Conservation (phyloP, 1,140 invertebrate species). For the Lamellibrachia luymesi region DNA sequence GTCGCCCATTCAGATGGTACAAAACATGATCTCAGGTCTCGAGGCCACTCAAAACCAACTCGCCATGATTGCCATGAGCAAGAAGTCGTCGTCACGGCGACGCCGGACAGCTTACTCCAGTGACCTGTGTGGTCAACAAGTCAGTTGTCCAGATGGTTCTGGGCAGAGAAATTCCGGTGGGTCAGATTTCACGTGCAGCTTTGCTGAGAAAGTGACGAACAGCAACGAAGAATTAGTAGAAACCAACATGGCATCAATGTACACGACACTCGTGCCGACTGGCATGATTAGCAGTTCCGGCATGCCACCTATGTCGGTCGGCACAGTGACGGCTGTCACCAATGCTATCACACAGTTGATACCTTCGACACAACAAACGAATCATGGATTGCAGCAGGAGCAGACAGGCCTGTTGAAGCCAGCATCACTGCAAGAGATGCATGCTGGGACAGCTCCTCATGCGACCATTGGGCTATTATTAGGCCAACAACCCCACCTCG, state of each 20-base stretch:
- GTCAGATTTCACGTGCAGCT: too few relatives aligned
- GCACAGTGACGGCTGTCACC: conserved; percentile 71
- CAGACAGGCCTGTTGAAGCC: neutral
- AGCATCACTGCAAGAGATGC: too few relatives aligned
- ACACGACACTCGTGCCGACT: conserved; percentile 39
- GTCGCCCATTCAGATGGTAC: conserved; percentile 31
- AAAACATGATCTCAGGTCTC: conserved; percentile 33
- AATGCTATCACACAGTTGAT: conserved; percentile 70
- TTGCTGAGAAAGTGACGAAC: too few relatives aligned
- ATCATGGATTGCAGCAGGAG: conserved; percentile 56
- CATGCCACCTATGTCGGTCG: conserved; percentile 68
- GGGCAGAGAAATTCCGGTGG: too few relatives aligned
- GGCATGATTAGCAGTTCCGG: too few relatives aligned
- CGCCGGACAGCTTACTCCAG: too few relatives aligned
- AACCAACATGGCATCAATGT: conserved; percentile 30
- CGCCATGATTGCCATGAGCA: neutral
- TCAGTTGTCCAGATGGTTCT: conserved; percentile 21
- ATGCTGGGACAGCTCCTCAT: too few relatives aligned
- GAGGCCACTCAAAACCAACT: conserved; percentile 25
- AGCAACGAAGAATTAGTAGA: too few relatives aligned
- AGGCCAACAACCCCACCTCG: conserved; percentile 62
- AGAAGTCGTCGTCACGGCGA: too few relatives aligned
- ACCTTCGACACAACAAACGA: conserved; percentile 60
- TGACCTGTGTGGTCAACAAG: too few relatives aligned
- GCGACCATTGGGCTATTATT: conserved; percentile 36